phyloP scores from a whole-genome alignment of 1,140 invertebrate genomes.

The Myzus persicae region DNA sequence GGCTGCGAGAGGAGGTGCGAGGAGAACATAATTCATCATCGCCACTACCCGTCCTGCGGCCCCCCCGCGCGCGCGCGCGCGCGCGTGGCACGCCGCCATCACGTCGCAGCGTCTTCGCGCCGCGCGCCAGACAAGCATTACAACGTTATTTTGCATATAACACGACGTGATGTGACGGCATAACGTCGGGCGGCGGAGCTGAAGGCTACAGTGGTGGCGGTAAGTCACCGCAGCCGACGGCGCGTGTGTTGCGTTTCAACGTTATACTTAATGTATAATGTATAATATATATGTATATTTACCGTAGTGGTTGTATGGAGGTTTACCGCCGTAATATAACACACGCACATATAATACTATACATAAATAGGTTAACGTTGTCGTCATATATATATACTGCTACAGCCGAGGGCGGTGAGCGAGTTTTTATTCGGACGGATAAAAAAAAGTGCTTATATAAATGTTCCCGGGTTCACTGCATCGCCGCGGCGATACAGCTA shows the following conservation, averaged over 20 bases:
- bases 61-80: too few species aligned
- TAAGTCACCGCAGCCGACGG: neutral
- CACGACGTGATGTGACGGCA: constrained; percentile 33
- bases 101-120: neutral
- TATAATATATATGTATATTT: constrained; percentile 10
- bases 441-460: neutral
- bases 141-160: constrained; percentile 47
- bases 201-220: neutral
- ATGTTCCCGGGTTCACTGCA: neutral
- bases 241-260: constrained; percentile 5
- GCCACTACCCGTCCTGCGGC: neutral
- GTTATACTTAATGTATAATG: neutral
- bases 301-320: neutral
- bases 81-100: neutral
- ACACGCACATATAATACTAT: neutral
- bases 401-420: neutral
- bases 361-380: neutral
- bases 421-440: neutral
- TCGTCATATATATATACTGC: neutral
- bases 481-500: neutral
- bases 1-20: neutral
- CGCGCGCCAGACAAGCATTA: neutral
- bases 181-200: neutral
- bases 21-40: neutral
- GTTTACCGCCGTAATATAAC: neutral